A percentile compares a stretch with the other conserved stretches of the same genome.
Evolutionary conservation across 2,113 vertebrate species (phyloP).

Genomic region (Xyliphius kryptos): DNA sequence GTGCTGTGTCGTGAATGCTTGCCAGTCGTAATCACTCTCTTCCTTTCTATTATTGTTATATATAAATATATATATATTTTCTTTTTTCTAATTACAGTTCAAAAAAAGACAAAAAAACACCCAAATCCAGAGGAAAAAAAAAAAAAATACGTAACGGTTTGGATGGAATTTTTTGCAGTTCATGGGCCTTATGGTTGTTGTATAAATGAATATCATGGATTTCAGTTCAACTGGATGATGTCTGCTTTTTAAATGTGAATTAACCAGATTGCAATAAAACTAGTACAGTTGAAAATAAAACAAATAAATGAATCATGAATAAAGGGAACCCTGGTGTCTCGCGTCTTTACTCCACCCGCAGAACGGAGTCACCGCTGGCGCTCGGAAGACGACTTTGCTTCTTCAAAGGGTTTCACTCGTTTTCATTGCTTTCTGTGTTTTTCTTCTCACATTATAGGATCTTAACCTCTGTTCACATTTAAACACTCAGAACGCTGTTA

Average conservation of each 20-base stretch:
- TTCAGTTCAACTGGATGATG: constrained; percentile 95
- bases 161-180: constrained; percentile 96
- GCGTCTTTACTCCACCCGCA: constrained; percentile 41
- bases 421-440: no score
- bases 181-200: constrained; percentile 91
- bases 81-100: constrained; percentile 83
- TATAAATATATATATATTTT: constrained; percentile 59
- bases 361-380: background rate
- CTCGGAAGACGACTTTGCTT: no score
- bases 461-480: no score
- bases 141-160: constrained; percentile 72
- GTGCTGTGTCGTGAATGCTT: constrained; percentile 98
- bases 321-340: constrained; percentile 77
- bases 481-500: no score
- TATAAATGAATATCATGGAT: constrained; percentile 95
- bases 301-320: constrained; percentile 75
- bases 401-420: no score
- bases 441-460: no score
- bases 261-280: constrained; percentile 96
- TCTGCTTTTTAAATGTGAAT: constrained; percentile 98
- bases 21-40: constrained; percentile 85
- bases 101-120: constrained; percentile 67
- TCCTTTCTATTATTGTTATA: constrained; percentile 87
- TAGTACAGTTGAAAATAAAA: constrained; percentile 79
- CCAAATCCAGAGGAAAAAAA: constrained; percentile 31